Evolutionary conservation across 2,113 vertebrate species (phyloP), one percentile per base, ranked within the genome.

Genomic region (Xiphophorus couchianus): DNA sequence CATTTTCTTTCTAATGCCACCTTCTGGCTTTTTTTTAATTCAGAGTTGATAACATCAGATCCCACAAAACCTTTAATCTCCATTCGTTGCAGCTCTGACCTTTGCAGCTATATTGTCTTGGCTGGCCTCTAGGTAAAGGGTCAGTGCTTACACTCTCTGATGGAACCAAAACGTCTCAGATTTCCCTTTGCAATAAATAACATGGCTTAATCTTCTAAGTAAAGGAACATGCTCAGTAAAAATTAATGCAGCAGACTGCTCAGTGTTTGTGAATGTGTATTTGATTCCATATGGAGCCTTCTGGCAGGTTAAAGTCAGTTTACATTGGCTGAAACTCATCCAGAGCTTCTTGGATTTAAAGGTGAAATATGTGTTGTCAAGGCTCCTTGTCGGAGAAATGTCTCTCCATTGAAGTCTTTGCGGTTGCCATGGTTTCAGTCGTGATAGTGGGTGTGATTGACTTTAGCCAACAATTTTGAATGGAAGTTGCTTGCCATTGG

Each of bases 401-500:
- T 82, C 28, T 64, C 69, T 70, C n/a, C 69, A 68, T 85, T 82
- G 51, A 84, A 78, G 78, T 72, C 42, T 54, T 76, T 54, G 35
- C 63, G 73, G 84, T 89, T 90, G 81, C 84, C 87, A 79, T 69
- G 80, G 85, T 89, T 88, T 80, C 85, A 81, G 71, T 85, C 74
- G 67, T n/a, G 15, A 86, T 80, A 63, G 67, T 61, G 61, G 67
- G 62, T 29, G 58, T 72, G 61, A 35, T 44, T 35, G 79, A 51
- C 70, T 42, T 37, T 35, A 62, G 28, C 73, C 29, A 71, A 64
- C 29, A 71, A 10, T 73, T 78, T 28, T 73, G 67, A 81, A 84
- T 73, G 42, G 48, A 30, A 35, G 7, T 63, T 31, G 39, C 66
- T 69, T 44, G 8, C 62, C 31, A 74, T 71, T 74, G 74, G 76